phyloP scores from a whole-genome alignment of 2,888 invertebrate species.

The Spilarctia lutea region DNA sequence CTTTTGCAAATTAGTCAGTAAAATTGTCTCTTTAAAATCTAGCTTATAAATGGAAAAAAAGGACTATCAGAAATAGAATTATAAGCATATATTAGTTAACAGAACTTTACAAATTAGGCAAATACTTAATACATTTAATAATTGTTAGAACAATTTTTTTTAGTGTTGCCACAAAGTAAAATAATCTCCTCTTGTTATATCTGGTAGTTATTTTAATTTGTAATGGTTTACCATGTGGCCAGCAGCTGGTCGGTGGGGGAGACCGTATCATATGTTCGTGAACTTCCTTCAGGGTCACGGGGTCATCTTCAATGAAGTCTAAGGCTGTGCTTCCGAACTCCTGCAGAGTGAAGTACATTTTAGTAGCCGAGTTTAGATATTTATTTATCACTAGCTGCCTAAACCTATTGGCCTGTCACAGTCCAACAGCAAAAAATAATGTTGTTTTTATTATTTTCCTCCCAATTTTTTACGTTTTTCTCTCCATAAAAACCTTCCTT shows the following conservation, averaged over 20 bases:
- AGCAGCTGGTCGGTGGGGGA: slow-evolving; percentile 91
- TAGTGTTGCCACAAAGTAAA: slow-evolving; percentile 7
- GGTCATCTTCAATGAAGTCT: slow-evolving; percentile 88
- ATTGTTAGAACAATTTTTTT: slow-evolving; percentile 15
- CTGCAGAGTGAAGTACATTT: slow-evolving; percentile 58
- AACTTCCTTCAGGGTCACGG: slow-evolving; percentile 91
- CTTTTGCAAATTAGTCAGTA: neutral
- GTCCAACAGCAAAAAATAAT: no score
- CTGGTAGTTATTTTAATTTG: slow-evolving; percentile 13
- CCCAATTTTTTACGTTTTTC: no score
- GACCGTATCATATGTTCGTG: slow-evolving; percentile 94
- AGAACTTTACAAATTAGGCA: slow-evolving; percentile 3
- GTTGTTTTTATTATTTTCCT: no score
- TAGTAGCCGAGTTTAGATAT: no score
- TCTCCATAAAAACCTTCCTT: no score
- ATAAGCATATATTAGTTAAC: slow-evolving; percentile 14
- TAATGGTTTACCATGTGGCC: slow-evolving; percentile 86
- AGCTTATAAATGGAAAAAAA: neutral
- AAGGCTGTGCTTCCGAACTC: slow-evolving; percentile 83
- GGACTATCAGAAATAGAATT: neutral
- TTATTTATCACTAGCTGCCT: no score
- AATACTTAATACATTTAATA: slow-evolving; percentile 11
- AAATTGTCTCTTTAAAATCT: neutral
- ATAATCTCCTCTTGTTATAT: neutral
- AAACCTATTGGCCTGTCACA: no score